Percentiles rank a stretch among this genome's conserved stretches.
phyloP scores from a whole-genome alignment of 2,797 vertebrate species.

The Protosalanx chinensis region DNA sequence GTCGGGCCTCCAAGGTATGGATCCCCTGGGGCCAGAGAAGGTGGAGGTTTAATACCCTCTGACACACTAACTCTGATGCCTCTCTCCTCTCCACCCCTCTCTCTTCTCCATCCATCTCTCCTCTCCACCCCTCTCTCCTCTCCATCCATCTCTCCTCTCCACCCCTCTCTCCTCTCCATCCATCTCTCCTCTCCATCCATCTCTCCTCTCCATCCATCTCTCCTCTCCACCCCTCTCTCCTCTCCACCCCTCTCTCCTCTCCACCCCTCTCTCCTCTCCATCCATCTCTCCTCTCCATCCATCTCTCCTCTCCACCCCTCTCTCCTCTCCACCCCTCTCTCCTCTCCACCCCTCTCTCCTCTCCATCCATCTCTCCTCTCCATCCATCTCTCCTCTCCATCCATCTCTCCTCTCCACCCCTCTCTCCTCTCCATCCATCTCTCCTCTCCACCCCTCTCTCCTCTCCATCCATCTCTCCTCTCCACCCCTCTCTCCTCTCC shows the following conservation, averaged over 20 bases:
- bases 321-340: no score
- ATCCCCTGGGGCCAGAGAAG: background rate
- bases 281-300: no score
- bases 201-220: background rate
- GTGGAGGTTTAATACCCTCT: background rate
- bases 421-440: no score
- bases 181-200: no score
- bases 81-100: background rate
- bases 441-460: background rate
- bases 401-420: no score
- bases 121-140: no score
- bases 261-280: no score
- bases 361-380: background rate
- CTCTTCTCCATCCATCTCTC: background rate
- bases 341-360: background rate
- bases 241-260: background rate
- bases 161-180: no score
- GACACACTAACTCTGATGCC: no score
- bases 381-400: background rate
- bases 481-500: background rate
- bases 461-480: background rate
- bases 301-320: no score
- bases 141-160: no score
- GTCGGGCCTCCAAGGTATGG: slow-evolving; percentile 65
- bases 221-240: background rate